Conservation (phyloP, 2,797 vertebrate genomes). For the Anomalospiza imberbis region DNA sequence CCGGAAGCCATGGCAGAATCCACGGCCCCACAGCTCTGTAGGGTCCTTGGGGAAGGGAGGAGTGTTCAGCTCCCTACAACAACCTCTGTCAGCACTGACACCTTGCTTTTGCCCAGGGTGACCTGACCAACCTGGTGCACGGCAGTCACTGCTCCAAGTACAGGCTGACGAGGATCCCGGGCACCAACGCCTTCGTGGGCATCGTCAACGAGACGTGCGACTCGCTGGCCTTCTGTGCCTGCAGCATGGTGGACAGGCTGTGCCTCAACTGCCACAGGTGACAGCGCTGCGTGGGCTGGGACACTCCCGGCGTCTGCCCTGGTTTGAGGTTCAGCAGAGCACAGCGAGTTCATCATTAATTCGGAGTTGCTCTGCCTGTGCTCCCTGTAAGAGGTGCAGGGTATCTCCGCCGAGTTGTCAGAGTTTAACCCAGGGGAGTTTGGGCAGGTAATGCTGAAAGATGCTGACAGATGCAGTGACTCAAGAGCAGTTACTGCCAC, state of each 20-base stretch:
- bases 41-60: background rate
- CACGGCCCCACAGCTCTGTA: background rate
- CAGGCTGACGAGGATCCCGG: conserved; percentile 90
- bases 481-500: background rate
- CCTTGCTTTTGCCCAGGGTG: conserved; percentile 77
- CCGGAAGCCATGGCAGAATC: background rate
- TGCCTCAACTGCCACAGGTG: conserved; percentile 99
- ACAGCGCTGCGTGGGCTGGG: background rate
- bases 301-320: background rate
- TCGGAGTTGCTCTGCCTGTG: accelerated
- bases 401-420: accelerated
- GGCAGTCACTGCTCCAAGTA: conserved; percentile 98
- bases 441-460: background rate
- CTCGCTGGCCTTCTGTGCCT: conserved; percentile 96
- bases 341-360: accelerated
- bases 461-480: background rate
- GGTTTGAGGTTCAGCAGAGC: accelerated
- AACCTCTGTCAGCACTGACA: accelerated
- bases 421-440: background rate
- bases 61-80: background rate
- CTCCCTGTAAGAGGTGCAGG: background rate
- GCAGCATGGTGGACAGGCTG: conserved; percentile 96
- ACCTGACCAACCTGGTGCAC: conserved; percentile 95
- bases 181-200: conserved; percentile 95
- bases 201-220: conserved; percentile 98